Conservation (phyloP, 2,797 vertebrate species). For the Poeciliopsis gracilis region DNA sequence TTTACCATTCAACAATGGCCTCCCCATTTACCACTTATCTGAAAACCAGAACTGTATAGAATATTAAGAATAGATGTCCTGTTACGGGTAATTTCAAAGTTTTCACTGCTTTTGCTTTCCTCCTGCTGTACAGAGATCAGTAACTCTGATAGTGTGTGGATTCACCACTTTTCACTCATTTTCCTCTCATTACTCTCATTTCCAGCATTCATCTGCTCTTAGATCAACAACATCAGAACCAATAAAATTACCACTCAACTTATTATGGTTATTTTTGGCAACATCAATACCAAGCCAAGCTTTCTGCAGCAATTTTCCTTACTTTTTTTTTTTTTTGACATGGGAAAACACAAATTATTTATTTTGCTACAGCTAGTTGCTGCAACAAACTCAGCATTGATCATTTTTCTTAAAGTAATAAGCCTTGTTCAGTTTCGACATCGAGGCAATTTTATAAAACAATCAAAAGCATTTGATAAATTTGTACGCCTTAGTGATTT, state of each 20-base stretch:
- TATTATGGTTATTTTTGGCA: not conserved
- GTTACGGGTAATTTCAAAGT: not conserved
- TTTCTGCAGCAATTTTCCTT: not conserved
- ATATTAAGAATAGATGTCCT: not conserved
- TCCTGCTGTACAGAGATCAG: not conserved
- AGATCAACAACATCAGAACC: not conserved
- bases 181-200: not conserved
- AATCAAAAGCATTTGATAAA: constrained; percentile 28
- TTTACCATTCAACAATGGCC: not conserved
- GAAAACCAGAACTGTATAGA: not conserved
- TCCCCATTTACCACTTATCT: not conserved
- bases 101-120: not conserved
- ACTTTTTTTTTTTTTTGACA: not conserved
- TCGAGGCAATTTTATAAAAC: constrained; percentile 7
- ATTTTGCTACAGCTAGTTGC: not conserved
- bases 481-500: not conserved
- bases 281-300: not conserved
- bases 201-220: not conserved
- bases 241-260: not conserved
- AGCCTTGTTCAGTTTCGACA: not conserved
- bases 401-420: constrained; percentile 7
- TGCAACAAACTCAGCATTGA: not conserved
- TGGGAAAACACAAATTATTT: not conserved
- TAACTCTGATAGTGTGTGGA: not conserved
- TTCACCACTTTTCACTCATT: not conserved